Evolutionary conservation across 2,113 vertebrate species (phyloP).

Genomic region (Harpagus bidentatus): DNA sequence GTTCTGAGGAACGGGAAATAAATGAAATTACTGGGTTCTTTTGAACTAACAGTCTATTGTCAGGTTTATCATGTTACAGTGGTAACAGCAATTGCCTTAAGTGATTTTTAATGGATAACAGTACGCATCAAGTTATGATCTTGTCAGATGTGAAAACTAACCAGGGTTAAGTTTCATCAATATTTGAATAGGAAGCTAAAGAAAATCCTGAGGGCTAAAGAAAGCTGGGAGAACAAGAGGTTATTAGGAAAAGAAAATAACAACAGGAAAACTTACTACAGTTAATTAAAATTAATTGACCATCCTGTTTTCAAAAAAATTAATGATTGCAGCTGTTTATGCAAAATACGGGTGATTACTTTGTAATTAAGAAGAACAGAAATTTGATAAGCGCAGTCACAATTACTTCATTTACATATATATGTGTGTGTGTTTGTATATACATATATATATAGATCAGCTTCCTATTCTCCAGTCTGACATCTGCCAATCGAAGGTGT

Average conservation of each 20-base stretch:
- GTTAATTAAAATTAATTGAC: conserved; percentile 36
- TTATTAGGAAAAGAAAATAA: not conserved
- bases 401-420: not conserved
- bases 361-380: not conserved
- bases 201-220: not conserved
- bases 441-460: not conserved
- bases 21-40: conserved; percentile 42
- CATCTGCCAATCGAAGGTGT: not conserved
- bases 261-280: not conserved
- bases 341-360: not conserved
- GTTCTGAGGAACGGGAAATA: conserved; percentile 36
- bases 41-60: conserved; percentile 48
- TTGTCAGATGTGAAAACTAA: conserved; percentile 40
- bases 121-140: conserved; percentile 26
- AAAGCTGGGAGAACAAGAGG: not conserved
- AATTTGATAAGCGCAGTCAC: not conserved
- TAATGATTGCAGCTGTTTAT: not conserved
- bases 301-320: not conserved
- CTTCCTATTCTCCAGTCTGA: not conserved
- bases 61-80: conserved; percentile 46
- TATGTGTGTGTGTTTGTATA: accelerated
- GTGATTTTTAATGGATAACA: conserved; percentile 56
- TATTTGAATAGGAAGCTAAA: not conserved
- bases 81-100: conserved; percentile 32
- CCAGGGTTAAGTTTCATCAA: not conserved